These are phyloP conservation scores for Xylota segnis DNA, from an alignment of 2,888 invertebrate species.

Conservation along the genomic window DNA sequence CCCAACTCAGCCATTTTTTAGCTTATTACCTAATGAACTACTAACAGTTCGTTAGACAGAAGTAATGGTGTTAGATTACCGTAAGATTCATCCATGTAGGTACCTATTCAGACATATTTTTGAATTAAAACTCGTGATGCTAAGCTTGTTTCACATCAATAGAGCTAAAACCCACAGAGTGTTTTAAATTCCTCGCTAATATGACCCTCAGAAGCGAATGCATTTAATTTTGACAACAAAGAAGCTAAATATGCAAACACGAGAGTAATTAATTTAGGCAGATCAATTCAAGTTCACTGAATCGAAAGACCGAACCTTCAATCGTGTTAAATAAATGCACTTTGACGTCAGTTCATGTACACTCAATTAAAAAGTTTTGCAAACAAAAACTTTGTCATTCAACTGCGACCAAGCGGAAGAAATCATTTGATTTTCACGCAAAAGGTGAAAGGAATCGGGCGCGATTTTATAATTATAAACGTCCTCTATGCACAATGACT, in stretches of 20 bases:
- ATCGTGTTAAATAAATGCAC: slow-evolving; percentile 54
- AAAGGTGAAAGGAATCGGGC: slow-evolving; percentile 72
- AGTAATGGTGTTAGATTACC: no score
- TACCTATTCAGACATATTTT: no score
- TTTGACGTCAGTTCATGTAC: slow-evolving; percentile 46
- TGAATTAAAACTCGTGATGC: not conserved
- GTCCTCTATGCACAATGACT: slow-evolving; percentile 42
- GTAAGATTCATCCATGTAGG: no score
- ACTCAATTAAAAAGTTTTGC: slow-evolving; percentile 76
- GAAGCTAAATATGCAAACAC: slow-evolving; percentile 46
- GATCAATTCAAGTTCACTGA: slow-evolving; percentile 67
- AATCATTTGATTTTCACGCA: slow-evolving; percentile 72
- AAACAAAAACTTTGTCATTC: slow-evolving; percentile 72
- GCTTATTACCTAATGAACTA: no score
- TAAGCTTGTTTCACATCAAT: not conserved
- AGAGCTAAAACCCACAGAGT: not conserved
- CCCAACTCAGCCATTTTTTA: no score
- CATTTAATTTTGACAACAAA: slow-evolving; percentile 49
- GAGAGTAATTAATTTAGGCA: slow-evolving; percentile 66
- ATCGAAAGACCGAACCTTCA: slow-evolving; percentile 47
- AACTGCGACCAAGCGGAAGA: slow-evolving; percentile 55
- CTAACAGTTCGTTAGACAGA: no score
- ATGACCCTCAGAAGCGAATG: not conserved
- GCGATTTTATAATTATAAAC: slow-evolving; percentile 74
- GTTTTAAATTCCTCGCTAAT: not conserved